Evolutionary conservation across 1,140 invertebrate species (phyloP).

Genomic region (Saccostrea cuccullata): DNA sequence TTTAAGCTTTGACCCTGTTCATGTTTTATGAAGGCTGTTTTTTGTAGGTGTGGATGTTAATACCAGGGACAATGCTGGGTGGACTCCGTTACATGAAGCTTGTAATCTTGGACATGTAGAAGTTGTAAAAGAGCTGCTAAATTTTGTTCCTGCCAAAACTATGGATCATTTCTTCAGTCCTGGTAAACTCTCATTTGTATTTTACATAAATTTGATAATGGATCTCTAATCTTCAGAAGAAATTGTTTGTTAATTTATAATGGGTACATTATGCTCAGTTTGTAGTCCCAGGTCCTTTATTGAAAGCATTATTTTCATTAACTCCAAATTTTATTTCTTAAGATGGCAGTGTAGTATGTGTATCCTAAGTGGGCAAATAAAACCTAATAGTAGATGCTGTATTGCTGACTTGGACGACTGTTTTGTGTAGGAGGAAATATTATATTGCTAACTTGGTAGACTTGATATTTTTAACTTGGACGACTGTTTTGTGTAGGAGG

Average conservation of each 20-base stretch:
- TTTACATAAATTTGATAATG: too few relatives aligned
- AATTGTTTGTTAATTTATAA: too few relatives aligned
- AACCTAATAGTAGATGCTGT: neutral
- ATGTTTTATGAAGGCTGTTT: neutral
- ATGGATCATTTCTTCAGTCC: slow-evolving; percentile 63
- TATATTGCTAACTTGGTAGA: neutral
- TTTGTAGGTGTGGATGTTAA: slow-evolving; percentile 72
- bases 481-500: neutral
- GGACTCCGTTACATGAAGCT: slow-evolving; percentile 96
- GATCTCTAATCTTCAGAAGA: too few relatives aligned
- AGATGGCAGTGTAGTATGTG: too few relatives aligned
- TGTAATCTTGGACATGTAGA: slow-evolving; percentile 90
- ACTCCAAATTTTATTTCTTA: too few relatives aligned
- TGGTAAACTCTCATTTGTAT: slow-evolving; percentile 40
- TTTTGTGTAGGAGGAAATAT: neutral
- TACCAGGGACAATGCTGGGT: slow-evolving; percentile 89
- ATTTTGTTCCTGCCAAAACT: slow-evolving; percentile 68
- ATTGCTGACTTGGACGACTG: neutral
- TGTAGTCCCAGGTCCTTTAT: too few relatives aligned
- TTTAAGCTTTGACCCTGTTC: neutral
- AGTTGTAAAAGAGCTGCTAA: slow-evolving; percentile 87
- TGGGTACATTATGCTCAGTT: too few relatives aligned
- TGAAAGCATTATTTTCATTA: too few relatives aligned
- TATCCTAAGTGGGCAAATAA: too few relatives aligned
- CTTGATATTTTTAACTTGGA: too few relatives aligned